Base-by-base conservation (phyloP, 2,888 invertebrate species). In the Hydraecia micacea region DNA sequence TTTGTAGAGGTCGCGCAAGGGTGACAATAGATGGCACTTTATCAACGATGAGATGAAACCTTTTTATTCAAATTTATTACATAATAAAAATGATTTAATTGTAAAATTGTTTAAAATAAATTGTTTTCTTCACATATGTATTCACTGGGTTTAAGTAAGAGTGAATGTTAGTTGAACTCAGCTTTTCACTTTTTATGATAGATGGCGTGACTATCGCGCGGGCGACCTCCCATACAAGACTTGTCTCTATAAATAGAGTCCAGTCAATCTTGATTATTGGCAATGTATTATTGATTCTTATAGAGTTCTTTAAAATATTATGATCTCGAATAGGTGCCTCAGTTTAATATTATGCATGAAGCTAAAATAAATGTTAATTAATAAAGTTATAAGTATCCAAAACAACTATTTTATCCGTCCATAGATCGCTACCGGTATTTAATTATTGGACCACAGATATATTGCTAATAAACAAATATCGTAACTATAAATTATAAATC, bases 401-500 rank as follows among this genome's bases (percentile, higher is more conserved):
- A 84, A 78, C 67, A 63, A 52, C 42, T n/a, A 81, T 73, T 75
- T 66, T 49, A 75, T 75, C 49, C 2, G n/a, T 79, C 69, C n/a
- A 69, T 28, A 78, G 28, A 67, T 73, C 62, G 81, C 84, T 86
- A 81, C 79, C 52, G 67, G 68, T 80, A 78, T 79, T 80, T 79
- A 75, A 66, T 79, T 36, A 72, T 58, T 46, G 11, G 42, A 15
- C 13, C 13, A 70, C 18, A 71, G 4, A 28, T 65, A 73, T 58
- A 62, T 39, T 68, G 62, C 32, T 65, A 77, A 73, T 77, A 81
- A 87, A 81, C 74, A 84, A 85, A 85, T 78, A 86, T 84, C 73
- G 62, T 74, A 81, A 85, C 89, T 86, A 90, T 91, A 93, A 93
- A 91, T 91, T 91, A 89, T 86, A 88, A 91, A 91, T 85, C 90